Conservation (phyloP, 2,113 vertebrate species). For the Pseudonaja textilis region DNA sequence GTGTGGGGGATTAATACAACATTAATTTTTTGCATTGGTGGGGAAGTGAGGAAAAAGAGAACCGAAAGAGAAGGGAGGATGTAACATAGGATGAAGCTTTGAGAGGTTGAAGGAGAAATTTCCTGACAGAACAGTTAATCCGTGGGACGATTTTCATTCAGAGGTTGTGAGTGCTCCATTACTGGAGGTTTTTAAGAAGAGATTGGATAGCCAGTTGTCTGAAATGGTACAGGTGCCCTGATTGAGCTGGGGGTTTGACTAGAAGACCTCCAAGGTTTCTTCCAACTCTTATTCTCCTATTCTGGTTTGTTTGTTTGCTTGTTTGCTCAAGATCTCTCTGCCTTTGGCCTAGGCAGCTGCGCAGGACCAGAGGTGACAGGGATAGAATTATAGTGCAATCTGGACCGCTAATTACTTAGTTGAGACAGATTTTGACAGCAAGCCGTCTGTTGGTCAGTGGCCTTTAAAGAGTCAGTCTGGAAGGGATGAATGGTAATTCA, state of each 20-base stretch:
- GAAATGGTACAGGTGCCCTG: not conserved
- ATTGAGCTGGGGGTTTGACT: not conserved
- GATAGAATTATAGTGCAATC: constrained; percentile 71
- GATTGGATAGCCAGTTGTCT: not conserved
- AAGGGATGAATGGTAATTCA: not conserved
- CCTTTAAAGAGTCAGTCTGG: constrained; percentile 31
- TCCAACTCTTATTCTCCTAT: not conserved
- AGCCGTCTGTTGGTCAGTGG: constrained; percentile 56
- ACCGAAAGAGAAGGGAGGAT: no score
- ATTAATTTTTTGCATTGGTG: not conserved
- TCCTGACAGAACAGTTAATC: not conserved
- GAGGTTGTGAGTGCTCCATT: not conserved
- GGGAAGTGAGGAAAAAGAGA: no score
- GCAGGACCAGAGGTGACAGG: constrained; percentile 60
- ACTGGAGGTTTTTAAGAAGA: not conserved
- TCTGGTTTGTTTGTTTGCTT: constrained; percentile 33
- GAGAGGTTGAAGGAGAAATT: not conserved
- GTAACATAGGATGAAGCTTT: not conserved
- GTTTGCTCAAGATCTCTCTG: constrained; percentile 65
- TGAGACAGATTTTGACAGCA: constrained; percentile 71
- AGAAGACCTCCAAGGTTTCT: not conserved
- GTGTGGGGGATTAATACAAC: not conserved
- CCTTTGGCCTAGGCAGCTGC: constrained; percentile 65
- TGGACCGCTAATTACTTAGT: constrained; percentile 70
- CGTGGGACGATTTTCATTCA: not conserved